Evolutionary conservation across 2,797 vertebrate genomes (phyloP).

Genomic region (Odontamblyopus lacepedii): DNA sequence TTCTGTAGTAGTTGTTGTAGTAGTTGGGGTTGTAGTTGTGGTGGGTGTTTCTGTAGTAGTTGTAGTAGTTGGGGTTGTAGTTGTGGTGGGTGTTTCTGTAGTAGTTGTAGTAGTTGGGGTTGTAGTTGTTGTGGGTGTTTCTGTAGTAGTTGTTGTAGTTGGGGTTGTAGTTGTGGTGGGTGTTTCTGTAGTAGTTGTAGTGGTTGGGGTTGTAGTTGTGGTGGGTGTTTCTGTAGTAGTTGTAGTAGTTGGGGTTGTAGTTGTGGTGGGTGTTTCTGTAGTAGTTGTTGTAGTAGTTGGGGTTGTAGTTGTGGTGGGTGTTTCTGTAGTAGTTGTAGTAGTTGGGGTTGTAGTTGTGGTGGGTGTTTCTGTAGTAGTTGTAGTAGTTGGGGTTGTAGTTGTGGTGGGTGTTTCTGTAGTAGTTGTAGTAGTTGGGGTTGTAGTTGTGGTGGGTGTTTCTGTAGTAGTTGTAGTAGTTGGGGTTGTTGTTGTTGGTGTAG

Average conservation of each 20-base stretch:
- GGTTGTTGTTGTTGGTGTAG: not conserved
- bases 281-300: constrained; percentile 5
- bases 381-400: not conserved
- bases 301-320: not conserved
- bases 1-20: not conserved
- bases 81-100: not conserved
- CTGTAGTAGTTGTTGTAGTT: not conserved
- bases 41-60: no score
- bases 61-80: not conserved
- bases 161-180: not conserved
- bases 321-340: constrained; percentile 1
- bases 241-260: not conserved
- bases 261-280: not conserved
- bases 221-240: not conserved
- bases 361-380: not conserved
- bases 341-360: not conserved
- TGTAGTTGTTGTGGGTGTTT: not conserved
- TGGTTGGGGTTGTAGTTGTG: not conserved
- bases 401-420: not conserved
- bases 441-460: not conserved
- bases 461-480: no score
- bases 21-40: not conserved
- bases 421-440: not conserved
- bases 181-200: constrained; percentile 8
- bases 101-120: not conserved